These are phyloP conservation scores for Thunnus maccoyii DNA, from an alignment of 2,113 vertebrate species.

Conservation along the genomic window DNA sequence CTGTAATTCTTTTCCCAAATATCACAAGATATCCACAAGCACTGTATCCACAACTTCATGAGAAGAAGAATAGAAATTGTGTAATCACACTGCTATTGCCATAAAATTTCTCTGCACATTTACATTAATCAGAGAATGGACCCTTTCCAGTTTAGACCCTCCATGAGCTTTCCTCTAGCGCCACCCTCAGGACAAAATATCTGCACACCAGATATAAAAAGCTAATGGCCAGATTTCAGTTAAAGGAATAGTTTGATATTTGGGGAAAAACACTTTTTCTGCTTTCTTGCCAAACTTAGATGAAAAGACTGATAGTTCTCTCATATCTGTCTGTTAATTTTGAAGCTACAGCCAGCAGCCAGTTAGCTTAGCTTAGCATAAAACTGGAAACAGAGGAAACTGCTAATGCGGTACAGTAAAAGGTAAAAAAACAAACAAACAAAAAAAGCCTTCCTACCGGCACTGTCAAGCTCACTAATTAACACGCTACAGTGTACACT, in stretches of 20 bases:
- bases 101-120: background rate
- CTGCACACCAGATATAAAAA: background rate
- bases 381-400: background rate
- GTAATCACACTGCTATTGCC: background rate
- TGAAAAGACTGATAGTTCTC: background rate
- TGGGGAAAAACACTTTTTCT: too few species aligned
- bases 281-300: background rate
- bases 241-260: background rate
- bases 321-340: background rate
- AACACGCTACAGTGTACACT: too few species aligned
- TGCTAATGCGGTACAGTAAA: background rate
- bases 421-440: background rate
- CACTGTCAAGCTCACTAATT: background rate
- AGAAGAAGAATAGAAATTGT: background rate
- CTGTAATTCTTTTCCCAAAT: background rate
- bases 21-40: background rate
- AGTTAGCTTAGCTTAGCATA: background rate
- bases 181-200: constrained; percentile 30
- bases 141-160: background rate
- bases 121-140: constrained; percentile 26
- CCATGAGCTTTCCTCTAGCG: constrained; percentile 13
- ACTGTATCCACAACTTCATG: background rate
- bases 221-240: background rate
- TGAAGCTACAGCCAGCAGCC: background rate
- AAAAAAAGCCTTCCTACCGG: background rate